phyloP scores from a whole-genome alignment of 1,140 invertebrate species.

The Euschistus heros region DNA sequence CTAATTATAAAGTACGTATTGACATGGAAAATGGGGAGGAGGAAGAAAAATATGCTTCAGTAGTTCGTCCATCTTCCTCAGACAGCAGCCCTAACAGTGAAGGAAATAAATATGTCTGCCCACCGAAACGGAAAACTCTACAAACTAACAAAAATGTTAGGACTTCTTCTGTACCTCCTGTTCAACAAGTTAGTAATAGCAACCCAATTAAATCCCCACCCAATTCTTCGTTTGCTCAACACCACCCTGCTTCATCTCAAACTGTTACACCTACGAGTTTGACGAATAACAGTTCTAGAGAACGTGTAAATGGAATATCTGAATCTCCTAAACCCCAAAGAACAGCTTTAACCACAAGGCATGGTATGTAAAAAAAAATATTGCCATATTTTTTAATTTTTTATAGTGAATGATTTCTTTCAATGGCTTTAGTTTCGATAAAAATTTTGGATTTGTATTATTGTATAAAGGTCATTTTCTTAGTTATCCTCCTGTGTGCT shows the following conservation, averaged over 20 bases:
- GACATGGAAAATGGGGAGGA: slow-evolving; percentile 87
- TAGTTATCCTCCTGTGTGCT: too few relatives aligned
- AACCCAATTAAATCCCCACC: not conserved
- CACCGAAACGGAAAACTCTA: slow-evolving; percentile 55
- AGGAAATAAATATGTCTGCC: slow-evolving; percentile 57
- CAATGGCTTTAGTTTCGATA: too few relatives aligned
- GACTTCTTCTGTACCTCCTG: slow-evolving; percentile 34
- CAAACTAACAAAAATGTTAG: slow-evolving; percentile 45
- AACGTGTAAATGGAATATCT: slow-evolving; percentile 15
- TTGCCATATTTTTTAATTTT: not conserved
- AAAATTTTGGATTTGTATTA: too few relatives aligned
- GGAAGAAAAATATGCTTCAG: slow-evolving; percentile 71
- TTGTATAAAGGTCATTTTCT: too few relatives aligned
- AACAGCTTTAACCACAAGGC: slow-evolving; percentile 7
- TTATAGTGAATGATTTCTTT: too few relatives aligned
- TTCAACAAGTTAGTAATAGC: not conserved
- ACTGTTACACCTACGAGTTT: slow-evolving; percentile 27
- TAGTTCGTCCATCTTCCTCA: slow-evolving; percentile 40
- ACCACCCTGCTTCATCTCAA: not conserved
- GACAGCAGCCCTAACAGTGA: slow-evolving; percentile 14
- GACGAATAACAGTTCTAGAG: slow-evolving; percentile 3
- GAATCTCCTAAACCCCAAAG: not conserved
- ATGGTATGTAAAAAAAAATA: slow-evolving; percentile 4
- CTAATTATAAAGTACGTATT: slow-evolving; percentile 62
- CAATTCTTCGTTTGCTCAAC: not conserved